Conservation (phyloP, 2,113 vertebrate genomes). For the Urocitellus parryii region DNA sequence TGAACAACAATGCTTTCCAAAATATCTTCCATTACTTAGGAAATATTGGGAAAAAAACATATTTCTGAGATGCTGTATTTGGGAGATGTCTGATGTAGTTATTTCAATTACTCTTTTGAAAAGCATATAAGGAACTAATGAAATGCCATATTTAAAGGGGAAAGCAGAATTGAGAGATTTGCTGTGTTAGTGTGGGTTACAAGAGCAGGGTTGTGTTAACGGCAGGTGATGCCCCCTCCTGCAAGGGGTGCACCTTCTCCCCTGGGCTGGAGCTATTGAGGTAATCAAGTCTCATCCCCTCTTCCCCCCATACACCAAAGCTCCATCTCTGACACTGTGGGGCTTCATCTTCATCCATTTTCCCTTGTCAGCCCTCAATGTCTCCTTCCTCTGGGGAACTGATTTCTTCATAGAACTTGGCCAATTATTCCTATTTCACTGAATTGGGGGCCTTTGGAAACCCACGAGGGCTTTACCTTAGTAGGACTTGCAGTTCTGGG, state of each 20-base stretch:
- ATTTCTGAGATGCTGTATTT: neutral
- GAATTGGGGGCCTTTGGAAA: neutral
- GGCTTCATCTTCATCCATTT: neutral
- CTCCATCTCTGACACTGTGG: neutral
- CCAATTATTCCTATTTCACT: neutral
- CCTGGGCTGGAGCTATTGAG: neutral
- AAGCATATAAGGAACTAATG: neutral
- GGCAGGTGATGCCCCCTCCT: no score
- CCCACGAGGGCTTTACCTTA: fast-evolving
- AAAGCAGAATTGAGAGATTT: neutral
- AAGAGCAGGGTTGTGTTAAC: neutral
- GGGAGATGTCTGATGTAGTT: neutral
- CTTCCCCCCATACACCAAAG: no score
- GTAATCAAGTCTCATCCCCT: neutral
- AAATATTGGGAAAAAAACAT: neutral
- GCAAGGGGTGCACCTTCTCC: fast-evolving
- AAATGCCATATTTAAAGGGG: neutral
- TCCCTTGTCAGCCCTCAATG: neutral
- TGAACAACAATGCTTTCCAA: neutral
- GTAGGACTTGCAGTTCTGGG: neutral
- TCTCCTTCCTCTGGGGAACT: neutral
- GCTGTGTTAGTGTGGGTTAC: neutral
- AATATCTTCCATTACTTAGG: neutral
- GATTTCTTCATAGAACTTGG: neutral
- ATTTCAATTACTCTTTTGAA: neutral